phyloP scores from a whole-genome alignment of 2,797 vertebrate genomes.

The Fundulus diaphanus region DNA sequence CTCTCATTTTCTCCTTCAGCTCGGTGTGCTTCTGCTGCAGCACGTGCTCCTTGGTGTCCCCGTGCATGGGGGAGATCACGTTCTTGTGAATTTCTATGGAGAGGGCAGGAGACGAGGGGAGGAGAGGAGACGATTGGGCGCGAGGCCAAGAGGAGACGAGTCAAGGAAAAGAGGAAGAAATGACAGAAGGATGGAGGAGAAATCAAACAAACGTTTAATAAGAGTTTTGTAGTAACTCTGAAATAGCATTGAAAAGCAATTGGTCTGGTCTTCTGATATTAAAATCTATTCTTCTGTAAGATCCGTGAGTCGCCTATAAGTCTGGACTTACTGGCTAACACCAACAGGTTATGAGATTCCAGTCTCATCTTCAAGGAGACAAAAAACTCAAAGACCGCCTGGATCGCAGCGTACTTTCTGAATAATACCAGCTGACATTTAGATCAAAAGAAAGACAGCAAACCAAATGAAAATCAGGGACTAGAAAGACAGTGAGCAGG shows the following conservation, averaged over 20 bases:
- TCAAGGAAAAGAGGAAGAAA: neutral
- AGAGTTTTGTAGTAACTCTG: slow-evolving; percentile 1
- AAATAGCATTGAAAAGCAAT: slow-evolving; percentile 7
- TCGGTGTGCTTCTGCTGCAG: slow-evolving; percentile 89
- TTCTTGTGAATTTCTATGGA: slow-evolving; percentile 90
- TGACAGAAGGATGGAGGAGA: neutral
- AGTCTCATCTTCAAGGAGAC: neutral
- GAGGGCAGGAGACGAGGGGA: neutral
- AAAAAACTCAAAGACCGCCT: slow-evolving; percentile 8
- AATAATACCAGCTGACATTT: slow-evolving; percentile 36
- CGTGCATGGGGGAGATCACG: slow-evolving; percentile 85
- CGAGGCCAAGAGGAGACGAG: neutral
- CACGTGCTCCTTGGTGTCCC: slow-evolving; percentile 80
- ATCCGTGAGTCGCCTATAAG: slow-evolving; percentile 1
- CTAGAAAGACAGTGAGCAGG: slow-evolving; percentile 1
- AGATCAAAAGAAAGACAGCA: slow-evolving; percentile 10
- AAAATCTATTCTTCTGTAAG: slow-evolving; percentile 3
- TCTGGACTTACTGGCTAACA: neutral
- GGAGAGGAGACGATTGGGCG: neutral
- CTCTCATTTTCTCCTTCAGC: slow-evolving; percentile 89
- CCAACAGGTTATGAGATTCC: slow-evolving; percentile 13
- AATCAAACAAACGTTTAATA: slow-evolving; percentile 9
- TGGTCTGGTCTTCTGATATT: slow-evolving; percentile 15
- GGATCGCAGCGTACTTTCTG: neutral
- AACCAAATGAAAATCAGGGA: slow-evolving; percentile 1